A percentile compares a stretch with the other conserved stretches of the same genome.
Evolutionary conservation across 2,888 invertebrate species (phyloP).

Genomic region (Nudaria mundana): DNA sequence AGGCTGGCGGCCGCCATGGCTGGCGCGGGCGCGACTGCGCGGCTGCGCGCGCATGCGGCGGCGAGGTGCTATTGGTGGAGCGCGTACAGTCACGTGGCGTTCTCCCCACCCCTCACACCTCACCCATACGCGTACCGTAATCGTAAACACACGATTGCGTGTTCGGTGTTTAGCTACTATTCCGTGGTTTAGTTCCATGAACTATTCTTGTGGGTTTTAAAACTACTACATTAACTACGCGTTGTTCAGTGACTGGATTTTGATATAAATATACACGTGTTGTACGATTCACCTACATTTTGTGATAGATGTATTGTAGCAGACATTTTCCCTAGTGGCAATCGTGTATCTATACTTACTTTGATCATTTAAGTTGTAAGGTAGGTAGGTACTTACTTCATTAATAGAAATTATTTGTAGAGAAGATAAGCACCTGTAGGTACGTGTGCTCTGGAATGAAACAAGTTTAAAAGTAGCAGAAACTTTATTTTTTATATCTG

Average conservation of each 20-base stretch:
- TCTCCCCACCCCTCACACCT: conserved; percentile 31
- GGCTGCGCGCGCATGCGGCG: conserved; percentile 61
- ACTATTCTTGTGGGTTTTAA: conserved; percentile 56
- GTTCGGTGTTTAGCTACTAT: too few relatives aligned
- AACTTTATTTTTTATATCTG: too few relatives aligned
- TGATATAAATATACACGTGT: conserved; percentile 42
- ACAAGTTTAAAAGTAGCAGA: too few relatives aligned
- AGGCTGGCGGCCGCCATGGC: conserved; percentile 83
- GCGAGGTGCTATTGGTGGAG: conserved; percentile 51
- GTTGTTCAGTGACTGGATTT: conserved; percentile 63
- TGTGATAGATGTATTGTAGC: too few relatives aligned
- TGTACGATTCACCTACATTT: conserved; percentile 25
- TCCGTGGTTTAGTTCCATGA: conserved; percentile 55
- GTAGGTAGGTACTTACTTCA: too few relatives aligned
- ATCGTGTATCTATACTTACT: too few relatives aligned
- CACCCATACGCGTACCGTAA: conserved; percentile 38
- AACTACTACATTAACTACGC: conserved; percentile 61
- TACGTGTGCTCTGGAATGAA: too few relatives aligned
- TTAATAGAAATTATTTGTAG: too few relatives aligned
- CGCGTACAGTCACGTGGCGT: conserved; percentile 50
- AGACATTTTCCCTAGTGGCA: too few relatives aligned
- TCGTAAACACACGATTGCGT: conserved; percentile 45
- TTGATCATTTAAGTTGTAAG: too few relatives aligned
- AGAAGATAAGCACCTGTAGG: too few relatives aligned
- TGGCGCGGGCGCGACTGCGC: conserved; percentile 76